phyloP scores from a whole-genome alignment of 2,888 invertebrate species.

The Diaphora mendica region DNA sequence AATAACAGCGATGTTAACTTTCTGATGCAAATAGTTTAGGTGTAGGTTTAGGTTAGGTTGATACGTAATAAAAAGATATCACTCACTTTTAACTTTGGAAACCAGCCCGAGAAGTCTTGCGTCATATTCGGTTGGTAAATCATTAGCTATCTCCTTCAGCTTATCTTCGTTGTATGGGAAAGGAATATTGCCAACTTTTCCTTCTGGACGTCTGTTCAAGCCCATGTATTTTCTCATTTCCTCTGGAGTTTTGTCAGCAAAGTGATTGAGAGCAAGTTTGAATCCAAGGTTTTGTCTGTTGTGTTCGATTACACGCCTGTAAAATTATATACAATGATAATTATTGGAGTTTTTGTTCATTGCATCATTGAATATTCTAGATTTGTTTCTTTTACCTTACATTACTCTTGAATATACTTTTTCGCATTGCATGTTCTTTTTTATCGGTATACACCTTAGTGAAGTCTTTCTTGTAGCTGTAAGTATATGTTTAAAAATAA shows the following conservation, averaged over 20 bases:
- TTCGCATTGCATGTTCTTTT: conserved; percentile 36
- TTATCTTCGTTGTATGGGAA: conserved; percentile 66
- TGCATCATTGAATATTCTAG: neutral
- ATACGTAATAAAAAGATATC: neutral
- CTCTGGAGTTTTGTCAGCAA: conserved; percentile 68
- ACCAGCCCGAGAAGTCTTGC: conserved; percentile 65
- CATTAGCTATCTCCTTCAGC: conserved; percentile 46
- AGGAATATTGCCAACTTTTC: conserved; percentile 61
- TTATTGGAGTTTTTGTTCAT: neutral
- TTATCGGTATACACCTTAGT: conserved; percentile 31
- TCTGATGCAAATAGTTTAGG: neutral
- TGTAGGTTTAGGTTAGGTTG: neutral
- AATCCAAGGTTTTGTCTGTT: conserved; percentile 66
- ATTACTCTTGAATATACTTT: conserved; percentile 34
- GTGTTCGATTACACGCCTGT: conserved; percentile 57
- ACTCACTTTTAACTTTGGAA: conserved; percentile 67
- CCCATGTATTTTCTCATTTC: conserved; percentile 66
- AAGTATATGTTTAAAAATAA: conserved; percentile 5
- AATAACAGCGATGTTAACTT: neutral
- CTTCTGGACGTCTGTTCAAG: conserved; percentile 53
- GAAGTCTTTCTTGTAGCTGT: conserved; percentile 35
- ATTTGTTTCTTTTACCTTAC: conserved; percentile 35
- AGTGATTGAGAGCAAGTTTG: conserved; percentile 69
- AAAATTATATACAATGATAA: neutral
- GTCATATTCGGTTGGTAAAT: conserved; percentile 66